phyloP scores from a whole-genome alignment of 2,113 vertebrate species.

The Delphinapterus leucas region DNA sequence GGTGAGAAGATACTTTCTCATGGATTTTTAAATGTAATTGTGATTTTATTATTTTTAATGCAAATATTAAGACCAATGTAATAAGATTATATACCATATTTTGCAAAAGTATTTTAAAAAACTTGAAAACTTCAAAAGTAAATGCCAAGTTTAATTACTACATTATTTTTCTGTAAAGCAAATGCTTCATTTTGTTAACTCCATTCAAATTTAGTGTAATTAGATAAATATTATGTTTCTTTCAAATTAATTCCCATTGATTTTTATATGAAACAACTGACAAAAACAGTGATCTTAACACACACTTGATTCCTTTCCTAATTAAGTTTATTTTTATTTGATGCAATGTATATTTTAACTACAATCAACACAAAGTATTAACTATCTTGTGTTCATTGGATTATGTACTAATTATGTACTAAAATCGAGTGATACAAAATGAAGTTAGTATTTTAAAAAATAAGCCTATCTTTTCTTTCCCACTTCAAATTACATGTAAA shows the following conservation, averaged over 20 bases:
- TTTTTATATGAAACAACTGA: slow-evolving; percentile 20
- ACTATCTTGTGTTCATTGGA: neutral
- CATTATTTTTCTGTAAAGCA: neutral
- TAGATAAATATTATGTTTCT: neutral
- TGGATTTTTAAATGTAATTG: neutral
- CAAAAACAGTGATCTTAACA: slow-evolving; percentile 1
- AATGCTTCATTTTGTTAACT: neutral
- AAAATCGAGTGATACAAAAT: slow-evolving; percentile 4
- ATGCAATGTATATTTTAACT: neutral
- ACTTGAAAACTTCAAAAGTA: neutral
- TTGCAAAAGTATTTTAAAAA: neutral
- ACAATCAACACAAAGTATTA: slow-evolving; percentile 6
- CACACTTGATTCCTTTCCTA: neutral
- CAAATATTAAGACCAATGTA: neutral
- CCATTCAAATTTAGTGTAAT: neutral
- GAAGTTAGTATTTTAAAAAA: neutral
- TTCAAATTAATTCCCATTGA: slow-evolving; percentile 40
- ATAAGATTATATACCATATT: neutral
- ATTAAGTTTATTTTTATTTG: neutral
- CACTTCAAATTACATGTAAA: neutral
- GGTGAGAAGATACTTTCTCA: neutral
- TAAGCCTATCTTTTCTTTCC: neutral
- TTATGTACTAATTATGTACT: neutral
- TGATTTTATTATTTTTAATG: neutral
- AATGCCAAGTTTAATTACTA: neutral